Percentiles rank a stretch among this genome's conserved stretches.
These are phyloP conservation scores for Poeciliopsis paucimaculata DNA, from an alignment of 2,797 vertebrate genomes.

Conservation along the genomic window DNA sequence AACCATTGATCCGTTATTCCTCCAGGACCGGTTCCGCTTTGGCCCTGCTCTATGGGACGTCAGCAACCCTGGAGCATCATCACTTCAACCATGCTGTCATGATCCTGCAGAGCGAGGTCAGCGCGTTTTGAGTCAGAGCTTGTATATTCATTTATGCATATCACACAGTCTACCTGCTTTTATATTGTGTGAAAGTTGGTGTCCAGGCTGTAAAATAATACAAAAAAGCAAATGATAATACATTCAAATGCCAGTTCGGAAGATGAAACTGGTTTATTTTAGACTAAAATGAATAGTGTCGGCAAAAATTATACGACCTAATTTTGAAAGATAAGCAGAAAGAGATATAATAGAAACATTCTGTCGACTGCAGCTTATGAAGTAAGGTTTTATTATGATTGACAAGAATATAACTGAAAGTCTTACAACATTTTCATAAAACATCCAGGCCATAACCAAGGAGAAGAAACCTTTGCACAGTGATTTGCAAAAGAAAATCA, in stretches of 20 bases:
- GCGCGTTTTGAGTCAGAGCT: neutral
- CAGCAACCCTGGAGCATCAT: constrained; percentile 85
- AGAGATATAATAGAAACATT: neutral
- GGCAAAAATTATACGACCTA: neutral
- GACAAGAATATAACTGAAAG: neutral
- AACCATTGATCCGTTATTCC: constrained; percentile 21
- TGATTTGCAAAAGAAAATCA: neutral
- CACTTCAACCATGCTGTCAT: constrained; percentile 87
- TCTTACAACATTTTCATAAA: neutral
- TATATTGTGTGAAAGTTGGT: neutral
- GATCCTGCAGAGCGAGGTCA: constrained; percentile 87
- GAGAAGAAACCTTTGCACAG: neutral
- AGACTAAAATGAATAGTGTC: neutral
- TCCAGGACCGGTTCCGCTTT: constrained; percentile 83
- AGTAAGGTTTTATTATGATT: constrained; percentile 1
- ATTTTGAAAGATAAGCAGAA: constrained; percentile 2
- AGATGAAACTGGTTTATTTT: neutral
- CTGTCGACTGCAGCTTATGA: neutral
- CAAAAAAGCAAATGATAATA: neutral
- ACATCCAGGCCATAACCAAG: neutral
- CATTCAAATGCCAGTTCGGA: neutral
- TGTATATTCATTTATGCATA: neutral
- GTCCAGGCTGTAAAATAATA: neutral
- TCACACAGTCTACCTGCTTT: neutral
- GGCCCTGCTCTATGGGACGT: constrained; percentile 83